Conservation (phyloP, 1,140 invertebrate genomes). For the Brachionus sp. region DNA sequence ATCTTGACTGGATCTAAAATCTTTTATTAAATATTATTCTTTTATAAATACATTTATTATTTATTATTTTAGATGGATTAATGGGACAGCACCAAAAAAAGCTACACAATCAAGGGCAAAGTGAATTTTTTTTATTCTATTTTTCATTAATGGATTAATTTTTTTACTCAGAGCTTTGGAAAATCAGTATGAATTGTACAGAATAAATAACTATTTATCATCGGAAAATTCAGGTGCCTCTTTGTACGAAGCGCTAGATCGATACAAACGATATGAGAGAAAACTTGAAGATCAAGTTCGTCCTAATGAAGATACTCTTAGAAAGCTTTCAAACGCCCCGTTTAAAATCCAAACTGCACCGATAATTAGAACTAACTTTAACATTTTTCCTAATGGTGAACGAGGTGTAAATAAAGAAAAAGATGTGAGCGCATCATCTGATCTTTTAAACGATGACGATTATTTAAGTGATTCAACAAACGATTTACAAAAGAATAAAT, state of each 20-base stretch:
- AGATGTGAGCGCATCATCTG: neutral
- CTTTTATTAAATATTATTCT: no score
- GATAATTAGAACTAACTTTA: neutral
- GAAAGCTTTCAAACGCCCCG: neutral
- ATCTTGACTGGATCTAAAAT: no score
- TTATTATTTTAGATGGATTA: conserved; percentile 58
- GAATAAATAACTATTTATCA: neutral
- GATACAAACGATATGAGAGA: conserved; percentile 38
- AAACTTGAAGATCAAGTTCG: conserved; percentile 18
- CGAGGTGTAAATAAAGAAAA: neutral
- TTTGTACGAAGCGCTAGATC: conserved; percentile 17
- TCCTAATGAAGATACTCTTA: conserved; percentile 31
- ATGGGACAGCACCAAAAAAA: conserved; percentile 63
- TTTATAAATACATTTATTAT: neutral
- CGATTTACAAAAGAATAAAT: neutral
- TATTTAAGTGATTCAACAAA: conserved; percentile 29
- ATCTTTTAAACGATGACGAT: neutral
- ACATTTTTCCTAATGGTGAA: conserved; percentile 2
- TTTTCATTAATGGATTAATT: neutral
- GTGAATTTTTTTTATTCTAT: neutral
- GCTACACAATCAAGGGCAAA: neutral
- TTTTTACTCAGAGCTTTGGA: conserved; percentile 24
- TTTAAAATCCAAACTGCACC: neutral
- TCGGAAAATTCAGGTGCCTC: neutral
- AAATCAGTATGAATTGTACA: neutral